Percentiles rank a stretch among this genome's conserved stretches.
Conservation (phyloP, 2,113 vertebrate species). For the Caranx ignobilis region DNA sequence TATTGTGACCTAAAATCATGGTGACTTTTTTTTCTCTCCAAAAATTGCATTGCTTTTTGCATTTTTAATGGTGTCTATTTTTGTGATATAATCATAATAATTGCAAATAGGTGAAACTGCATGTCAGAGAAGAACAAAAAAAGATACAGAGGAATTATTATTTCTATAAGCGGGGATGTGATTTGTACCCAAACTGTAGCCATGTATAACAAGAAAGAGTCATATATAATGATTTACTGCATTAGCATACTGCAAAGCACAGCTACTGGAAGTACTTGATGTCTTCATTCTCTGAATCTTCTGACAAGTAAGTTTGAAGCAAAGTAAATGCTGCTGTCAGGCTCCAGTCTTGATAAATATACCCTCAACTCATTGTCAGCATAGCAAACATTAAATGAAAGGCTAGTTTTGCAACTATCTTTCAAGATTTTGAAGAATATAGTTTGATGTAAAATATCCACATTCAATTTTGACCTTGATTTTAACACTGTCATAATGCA, state of each 20-base stretch:
- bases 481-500: neutral
- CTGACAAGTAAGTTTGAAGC: constrained; percentile 37
- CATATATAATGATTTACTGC: constrained; percentile 7
- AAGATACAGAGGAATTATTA: constrained; percentile 16
- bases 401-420: neutral
- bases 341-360: constrained; percentile 25
- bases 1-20: constrained; percentile 60
- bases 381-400: constrained; percentile 11
- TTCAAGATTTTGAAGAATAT: constrained; percentile 2
- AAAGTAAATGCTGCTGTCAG: constrained; percentile 4
- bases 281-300: constrained; percentile 25
- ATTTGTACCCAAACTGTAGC: constrained; percentile 23
- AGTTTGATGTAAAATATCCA: constrained; percentile 16
- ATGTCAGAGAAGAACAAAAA: constrained; percentile 22
- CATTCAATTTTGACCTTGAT: constrained; percentile 18
- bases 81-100: constrained; percentile 45
- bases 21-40: constrained; percentile 6
- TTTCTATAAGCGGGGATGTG: neutral
- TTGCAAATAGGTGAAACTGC: constrained; percentile 35
- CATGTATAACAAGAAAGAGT: constrained; percentile 27
- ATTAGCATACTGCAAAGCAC: constrained; percentile 34
- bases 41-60: constrained; percentile 49
- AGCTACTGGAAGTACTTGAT: constrained; percentile 1
- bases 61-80: constrained; percentile 53
- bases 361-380: constrained; percentile 12